Conservation (phyloP, 2,797 vertebrate genomes). For the Potorous gilbertii region DNA sequence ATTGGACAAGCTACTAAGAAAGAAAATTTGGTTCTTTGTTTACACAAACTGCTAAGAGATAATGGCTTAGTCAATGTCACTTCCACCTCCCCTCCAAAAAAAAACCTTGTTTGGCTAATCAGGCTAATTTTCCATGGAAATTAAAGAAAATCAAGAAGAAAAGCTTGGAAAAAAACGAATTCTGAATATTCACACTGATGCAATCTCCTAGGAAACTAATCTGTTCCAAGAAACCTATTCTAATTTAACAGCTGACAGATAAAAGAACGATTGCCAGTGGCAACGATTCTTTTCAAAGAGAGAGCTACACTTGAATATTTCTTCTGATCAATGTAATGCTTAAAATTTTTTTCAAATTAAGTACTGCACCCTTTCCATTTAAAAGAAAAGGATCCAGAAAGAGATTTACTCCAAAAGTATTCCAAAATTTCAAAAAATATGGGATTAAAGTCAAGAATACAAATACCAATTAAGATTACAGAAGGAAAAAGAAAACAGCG, state of each 20-base stretch:
- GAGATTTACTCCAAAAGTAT: not conserved
- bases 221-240: not conserved
- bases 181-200: not conserved
- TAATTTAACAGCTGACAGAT: not conserved
- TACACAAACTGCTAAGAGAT: not conserved
- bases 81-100: not conserved
- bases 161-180: not conserved
- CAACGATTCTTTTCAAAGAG: not conserved
- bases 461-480: not conserved
- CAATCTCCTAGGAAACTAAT: slow-evolving; percentile 3
- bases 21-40: not conserved
- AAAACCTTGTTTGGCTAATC: not conserved
- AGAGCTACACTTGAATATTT: not conserved
- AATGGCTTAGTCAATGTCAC: not conserved
- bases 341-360: not conserved
- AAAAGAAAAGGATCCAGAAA: not conserved
- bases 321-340: not conserved
- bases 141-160: not conserved
- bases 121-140: not conserved
- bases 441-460: not conserved
- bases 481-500: not conserved
- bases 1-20: not conserved
- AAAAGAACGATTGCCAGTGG: not conserved
- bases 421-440: not conserved
- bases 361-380: not conserved